Base-by-base conservation (phyloP, 2,888 invertebrate genomes). In the Habroteleia sp. region DNA sequence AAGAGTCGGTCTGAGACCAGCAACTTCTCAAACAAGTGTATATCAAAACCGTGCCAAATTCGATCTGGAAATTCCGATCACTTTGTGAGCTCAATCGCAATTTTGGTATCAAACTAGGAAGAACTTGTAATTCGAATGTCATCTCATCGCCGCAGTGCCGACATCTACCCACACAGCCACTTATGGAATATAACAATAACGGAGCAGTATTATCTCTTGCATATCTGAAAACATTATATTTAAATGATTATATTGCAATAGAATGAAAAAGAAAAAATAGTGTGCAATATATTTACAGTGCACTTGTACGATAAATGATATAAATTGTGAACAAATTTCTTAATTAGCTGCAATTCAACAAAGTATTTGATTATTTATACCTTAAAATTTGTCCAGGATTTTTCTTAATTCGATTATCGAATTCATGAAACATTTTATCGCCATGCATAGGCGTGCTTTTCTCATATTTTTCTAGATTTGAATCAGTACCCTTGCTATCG, bases 21-120 rank as follows among this genome's bases (percentile, higher is more conserved):
- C 97, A 97, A 84, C 95, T 96, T 81, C 92, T 92, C 29, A 92
- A 90, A 86, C 97, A 97, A 0, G 96, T 95, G 85, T 93, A 97
- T 8, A 97, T 89, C 7, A 96, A 89, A 1, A 96, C 93, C n/a
- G 95, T 96, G 4, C 97, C 95, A 87, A 95, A 97, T 88, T 97
- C 97, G 5, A 91, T 88, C 39, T 88, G 83, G 7, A 90, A 90
- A 11, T 90, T 88, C 1, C 88, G 82, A 71, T 91, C 91, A 23
- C 89, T 90, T 6, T 91, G 91, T 10, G 89, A 87, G 63, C 81
- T 79, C 42, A 95, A 87, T 50, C 90, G 90, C 25, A 96, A 89
- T 60, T 93, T 92, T 11, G 93, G 92, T 58, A 96, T 93, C 27
- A 96, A 90, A 1, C 94, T 94, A 0, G 97, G 95, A 44, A 97